Evolutionary conservation across 2,888 invertebrate species (phyloP).

Genomic region (Aquatica leii): DNA sequence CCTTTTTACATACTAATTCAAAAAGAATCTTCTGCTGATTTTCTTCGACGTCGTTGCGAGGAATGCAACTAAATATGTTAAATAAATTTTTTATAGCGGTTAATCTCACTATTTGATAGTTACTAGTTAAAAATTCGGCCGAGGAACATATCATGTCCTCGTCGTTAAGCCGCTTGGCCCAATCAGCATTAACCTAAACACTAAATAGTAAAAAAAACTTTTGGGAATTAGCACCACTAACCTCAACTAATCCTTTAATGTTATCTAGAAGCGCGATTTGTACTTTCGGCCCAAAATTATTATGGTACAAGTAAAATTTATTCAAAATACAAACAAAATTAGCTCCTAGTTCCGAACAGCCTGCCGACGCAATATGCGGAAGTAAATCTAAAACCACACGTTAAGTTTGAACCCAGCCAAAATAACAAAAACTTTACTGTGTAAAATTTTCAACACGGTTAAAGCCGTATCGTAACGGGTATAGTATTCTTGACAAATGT

Average conservation of each 20-base stretch:
- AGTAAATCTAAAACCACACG: constrained; percentile 45
- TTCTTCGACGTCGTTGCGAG: constrained; percentile 16
- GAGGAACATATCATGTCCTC: constrained; percentile 45
- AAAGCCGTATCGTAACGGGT: constrained; percentile 52
- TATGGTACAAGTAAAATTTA: constrained; percentile 48
- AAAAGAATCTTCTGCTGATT: constrained; percentile 53
- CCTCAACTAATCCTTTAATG: constrained; percentile 56
- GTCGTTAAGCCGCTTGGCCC: constrained; percentile 44
- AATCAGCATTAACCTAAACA: constrained; percentile 50
- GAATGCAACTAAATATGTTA: constrained; percentile 49
- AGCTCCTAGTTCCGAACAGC: constrained; percentile 22
- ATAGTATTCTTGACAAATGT: constrained; percentile 52
- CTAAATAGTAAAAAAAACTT: background rate
- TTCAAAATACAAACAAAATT: constrained; percentile 45
- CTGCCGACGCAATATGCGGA: constrained; percentile 44
- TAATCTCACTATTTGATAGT: constrained; percentile 59
- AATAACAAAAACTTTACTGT: constrained; percentile 41
- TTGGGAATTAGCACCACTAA: constrained; percentile 35
- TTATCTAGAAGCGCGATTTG: constrained; percentile 58
- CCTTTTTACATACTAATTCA: constrained; percentile 50
- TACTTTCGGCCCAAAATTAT: constrained; percentile 57
- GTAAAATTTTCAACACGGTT: constrained; percentile 54
- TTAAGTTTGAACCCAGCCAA: constrained; percentile 6
- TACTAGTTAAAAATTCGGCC: constrained; percentile 54
- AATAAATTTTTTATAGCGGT: constrained; percentile 56